Evolutionary conservation across 2,888 invertebrate genomes (phyloP).

Genomic region (Cabera pusaria): DNA sequence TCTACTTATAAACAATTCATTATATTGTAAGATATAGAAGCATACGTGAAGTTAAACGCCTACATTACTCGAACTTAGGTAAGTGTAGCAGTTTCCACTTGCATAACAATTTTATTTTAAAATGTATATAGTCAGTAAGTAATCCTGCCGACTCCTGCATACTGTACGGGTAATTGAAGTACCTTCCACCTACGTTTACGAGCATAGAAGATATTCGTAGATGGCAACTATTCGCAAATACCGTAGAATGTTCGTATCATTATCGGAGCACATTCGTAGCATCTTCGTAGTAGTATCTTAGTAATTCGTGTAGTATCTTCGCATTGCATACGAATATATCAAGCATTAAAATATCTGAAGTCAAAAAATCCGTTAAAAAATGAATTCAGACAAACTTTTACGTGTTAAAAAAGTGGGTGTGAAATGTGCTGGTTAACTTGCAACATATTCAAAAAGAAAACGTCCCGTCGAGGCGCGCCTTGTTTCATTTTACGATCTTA

Average conservation of each 20-base stretch:
- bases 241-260: conserved; percentile 23
- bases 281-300: conserved; percentile 16
- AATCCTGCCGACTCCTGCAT: too few relatives aligned
- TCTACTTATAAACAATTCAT: too few relatives aligned
- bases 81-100: too few relatives aligned
- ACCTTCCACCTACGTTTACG: conserved; percentile 5
- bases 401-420: conserved; percentile 55
- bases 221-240: conserved; percentile 13
- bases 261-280: conserved; percentile 22
- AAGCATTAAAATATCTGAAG: conserved; percentile 4
- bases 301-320: too few relatives aligned
- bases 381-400: conserved; percentile 51
- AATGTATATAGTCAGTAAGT: too few relatives aligned
- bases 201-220: conserved; percentile 2
- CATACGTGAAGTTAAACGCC: too few relatives aligned
- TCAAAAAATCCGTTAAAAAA: conserved; percentile 29
- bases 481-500: conserved; percentile 83
- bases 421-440: conserved; percentile 56
- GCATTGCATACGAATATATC: conserved; percentile 16
- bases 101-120: too few relatives aligned
- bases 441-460: conserved; percentile 70
- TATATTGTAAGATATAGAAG: too few relatives aligned
- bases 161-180: conserved; percentile 1
- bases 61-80: too few relatives aligned
- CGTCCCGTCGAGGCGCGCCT: conserved; percentile 70